Base-by-base conservation (phyloP, 2,113 vertebrate species). In the Nerophis lumbriciformis region DNA sequence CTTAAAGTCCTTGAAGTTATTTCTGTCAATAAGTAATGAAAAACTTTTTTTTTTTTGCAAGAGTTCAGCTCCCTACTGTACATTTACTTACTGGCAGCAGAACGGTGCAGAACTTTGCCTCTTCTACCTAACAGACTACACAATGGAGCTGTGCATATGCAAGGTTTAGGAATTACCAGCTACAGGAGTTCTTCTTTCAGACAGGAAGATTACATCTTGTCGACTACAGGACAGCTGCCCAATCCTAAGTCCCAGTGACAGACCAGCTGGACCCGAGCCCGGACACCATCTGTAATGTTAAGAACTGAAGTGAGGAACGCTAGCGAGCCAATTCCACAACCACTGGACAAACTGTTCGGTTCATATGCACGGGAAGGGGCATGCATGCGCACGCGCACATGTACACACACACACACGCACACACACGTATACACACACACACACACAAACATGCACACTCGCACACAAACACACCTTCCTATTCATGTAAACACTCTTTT, bases 131-230 rank as follows among this genome's bases (percentile, higher is more conserved):
- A 37, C 65, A 47, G 48, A 65, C 67, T 13, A 67, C 15, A 84
- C 83, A 85, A 83, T 79, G 64, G 68, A 66, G 71, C 82, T 54
- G 73, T 69, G 81, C 75, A 87, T 84, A 52, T 56, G 47, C 66
- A 52, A 14, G 50, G 21, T 50, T 69, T 74, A 80, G 62, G 81
- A 76, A 81, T 65, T 63, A 59, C 67, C 63, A 69, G 52, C 65
- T 59, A 52, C 62, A 73, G 69, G 66, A 58, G 63, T 56, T 66
- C 59, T 55, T 61, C 65, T 68, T 65, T 52, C 60, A 73, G 69
- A 74, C 75, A 73, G 84, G 80, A 86, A 87, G 85, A 80, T 77
- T 76, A 87, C 82, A 87, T 71, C 54, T 58, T 42, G 57, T 65
- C 65, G 69, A 81, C 75, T 79, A 65, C 83, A 84, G 76, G 71